Evolutionary conservation across 2,888 invertebrate species (phyloP), one percentile per base, ranked within the genome.

Genomic region (Amphipyra berbera): DNA sequence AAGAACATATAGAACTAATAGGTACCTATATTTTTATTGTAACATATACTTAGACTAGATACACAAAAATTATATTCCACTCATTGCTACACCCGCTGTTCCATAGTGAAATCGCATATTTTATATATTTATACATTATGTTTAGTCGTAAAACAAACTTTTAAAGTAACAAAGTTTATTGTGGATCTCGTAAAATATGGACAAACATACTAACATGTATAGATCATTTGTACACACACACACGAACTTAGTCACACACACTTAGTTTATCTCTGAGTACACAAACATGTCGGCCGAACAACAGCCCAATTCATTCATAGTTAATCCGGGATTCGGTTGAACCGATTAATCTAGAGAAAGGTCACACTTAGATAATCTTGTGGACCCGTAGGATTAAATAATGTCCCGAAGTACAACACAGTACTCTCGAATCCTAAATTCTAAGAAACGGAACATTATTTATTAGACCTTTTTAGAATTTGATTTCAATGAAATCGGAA

Each of bases 121-220:
- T 85, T 88, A 82, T 85, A 85, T 87, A 82, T 85, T 85, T 87
- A 82, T 87, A 85, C 88, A 91, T 92, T 89, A 91, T 85, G 88
- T 86, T 81, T 64, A 64, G 71, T 86, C 87, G 84, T 91, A 90
- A 92, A 92, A 90, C 89, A 88, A 91, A 86, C 83, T 86, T 85
- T 86, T n/a, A n/a, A n/a, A n/a, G n/a, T n/a, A n/a, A n/a, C n/a
- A 86, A 84, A 85, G 82, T 89, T 89, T 90, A 91, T 85, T 87
- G 88, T 90, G 73, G 72, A 76, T 66, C 73, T 62, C 85, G 83
- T 93, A 90, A 92, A 92, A 90, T 78, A 68, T 64, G 58, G 64
- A 76, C 69, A 66, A 73, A 72, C 66, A 60, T 63, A 53, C 38
- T 60, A 8, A 46, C 45, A 30, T 48, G 57, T 64, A 52, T 61